Conservation (phyloP, 1,140 invertebrate species). For the Paracyclopina nana region DNA sequence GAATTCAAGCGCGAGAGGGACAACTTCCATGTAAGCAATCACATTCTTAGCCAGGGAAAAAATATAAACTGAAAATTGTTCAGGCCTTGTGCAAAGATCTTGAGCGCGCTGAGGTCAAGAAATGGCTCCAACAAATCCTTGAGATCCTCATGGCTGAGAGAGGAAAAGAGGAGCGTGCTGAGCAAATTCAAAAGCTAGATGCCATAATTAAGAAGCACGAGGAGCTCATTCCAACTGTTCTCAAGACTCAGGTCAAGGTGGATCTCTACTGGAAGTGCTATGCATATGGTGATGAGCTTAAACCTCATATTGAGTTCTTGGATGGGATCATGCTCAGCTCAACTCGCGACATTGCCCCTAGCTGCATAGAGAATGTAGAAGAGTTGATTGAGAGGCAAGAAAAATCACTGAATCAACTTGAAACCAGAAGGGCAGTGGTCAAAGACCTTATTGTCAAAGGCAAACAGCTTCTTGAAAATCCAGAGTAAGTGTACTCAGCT, state of each 20-base stretch:
- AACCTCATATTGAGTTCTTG: conserved; percentile 20
- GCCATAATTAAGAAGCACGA: conserved; percentile 21
- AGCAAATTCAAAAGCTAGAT: conserved; percentile 21
- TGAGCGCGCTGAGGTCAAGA: conserved; percentile 21
- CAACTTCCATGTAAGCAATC: conserved; percentile 16
- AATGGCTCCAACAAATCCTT: conserved; percentile 20
- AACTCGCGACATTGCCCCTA: conserved; percentile 21
- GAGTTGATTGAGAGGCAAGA: conserved; percentile 22
- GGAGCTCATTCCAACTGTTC: conserved; percentile 19
- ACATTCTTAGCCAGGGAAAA: too few relatives aligned
- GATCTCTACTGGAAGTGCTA: conserved; percentile 21
- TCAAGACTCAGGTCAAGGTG: conserved; percentile 17
- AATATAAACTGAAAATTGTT: not conserved
- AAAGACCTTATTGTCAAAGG: conserved; percentile 20
- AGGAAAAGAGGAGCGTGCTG: conserved; percentile 20
- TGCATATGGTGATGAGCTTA: conserved; percentile 21
- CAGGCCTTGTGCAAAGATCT: conserved; percentile 22
- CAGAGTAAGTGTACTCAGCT: conserved; percentile 14
- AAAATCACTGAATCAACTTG: conserved; percentile 19
- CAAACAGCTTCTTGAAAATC: conserved; percentile 20
- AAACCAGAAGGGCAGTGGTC: conserved; percentile 18
- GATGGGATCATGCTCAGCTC: conserved; percentile 21
- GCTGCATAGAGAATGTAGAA: conserved; percentile 22
- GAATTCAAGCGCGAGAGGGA: conserved; percentile 17
- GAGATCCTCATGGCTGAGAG: conserved; percentile 21